Evolutionary conservation across 2,113 vertebrate genomes (phyloP), one percentile per base, ranked within the genome.

Genomic region (Phyllopteryx taeniolatus): DNA sequence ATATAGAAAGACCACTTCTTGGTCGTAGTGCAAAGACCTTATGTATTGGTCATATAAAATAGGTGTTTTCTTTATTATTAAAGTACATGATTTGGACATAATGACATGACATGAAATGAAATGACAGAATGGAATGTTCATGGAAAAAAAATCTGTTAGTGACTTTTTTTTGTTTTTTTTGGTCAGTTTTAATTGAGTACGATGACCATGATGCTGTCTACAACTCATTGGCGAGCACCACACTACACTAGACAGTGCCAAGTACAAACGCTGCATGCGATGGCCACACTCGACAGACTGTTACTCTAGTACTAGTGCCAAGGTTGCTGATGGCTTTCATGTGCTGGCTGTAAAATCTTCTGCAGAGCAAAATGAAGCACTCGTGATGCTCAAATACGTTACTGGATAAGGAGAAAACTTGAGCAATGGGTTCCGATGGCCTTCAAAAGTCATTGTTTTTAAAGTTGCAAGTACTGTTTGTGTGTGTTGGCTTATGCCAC

Each of bases 211-310:
- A 47, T 19, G 62, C 61, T 35, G 59, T 33, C 31, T 39, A 61
- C 31, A 35, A 61, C 15, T 61, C 59, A 61, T 61, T 57, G 62
- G 62, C 46, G 0, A 14, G 20, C 35, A 31, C 31, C 62, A 69
- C 20, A 71, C 42, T 1, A 46, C 44, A 17, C 11, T 47, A 7
- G 7, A 9, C 8, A 43, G 17, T 43, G 67, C 73, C 80, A 79
- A 70, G 70, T 46, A 73, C 73, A 74, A 74, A 74, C 57, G 60
- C 60, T 35, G 61, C 73, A 70, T 71, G 62, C 57, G 67, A 76
- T 67, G 47, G 57, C 67, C 10, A 1, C 73, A 62, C 57, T 53
- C 53, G 72, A 62, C 73, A 74, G 74, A 70, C 39, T 79, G 67
- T 73, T 71, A 4, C 44, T 68, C 64, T 11, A 15, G 31, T 53